Conservation (phyloP, 2,888 invertebrate genomes). For the Therioaphis trifolii region DNA sequence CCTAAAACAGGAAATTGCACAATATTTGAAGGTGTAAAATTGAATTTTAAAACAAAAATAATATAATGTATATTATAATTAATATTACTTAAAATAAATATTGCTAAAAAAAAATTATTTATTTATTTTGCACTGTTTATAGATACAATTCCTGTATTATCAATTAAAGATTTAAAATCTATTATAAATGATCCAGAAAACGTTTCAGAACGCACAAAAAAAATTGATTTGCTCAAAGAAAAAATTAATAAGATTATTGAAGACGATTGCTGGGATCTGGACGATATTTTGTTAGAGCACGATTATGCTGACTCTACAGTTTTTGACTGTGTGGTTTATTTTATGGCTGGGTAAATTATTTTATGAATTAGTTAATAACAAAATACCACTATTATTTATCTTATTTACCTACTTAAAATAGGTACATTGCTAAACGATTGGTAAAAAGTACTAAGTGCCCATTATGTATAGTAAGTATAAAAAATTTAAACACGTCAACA, state of each 20-base stretch:
- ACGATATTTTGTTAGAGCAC: neutral
- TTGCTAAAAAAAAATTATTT: too few relatives aligned
- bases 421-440: conserved; percentile 1
- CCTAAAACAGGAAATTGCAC: too few relatives aligned
- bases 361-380: neutral
- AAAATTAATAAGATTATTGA: neutral
- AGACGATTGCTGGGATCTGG: neutral
- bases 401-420: neutral
- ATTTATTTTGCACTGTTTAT: too few relatives aligned
- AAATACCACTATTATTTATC: too few relatives aligned
- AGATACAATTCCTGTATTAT: neutral
- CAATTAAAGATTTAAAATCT: neutral
- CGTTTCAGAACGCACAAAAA: neutral
- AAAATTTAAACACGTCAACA: neutral
- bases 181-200: conserved; percentile 7
- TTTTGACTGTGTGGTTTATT: too few relatives aligned
- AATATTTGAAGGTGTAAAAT: too few relatives aligned
- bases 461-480: neutral
- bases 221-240: neutral
- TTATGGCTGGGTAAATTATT: neutral
- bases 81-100: too few relatives aligned
- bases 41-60: too few relatives aligned
- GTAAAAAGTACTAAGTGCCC: neutral
- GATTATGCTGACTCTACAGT: conserved; percentile 2
- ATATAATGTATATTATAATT: too few relatives aligned